Evolutionary conservation across 2,888 invertebrate species (phyloP), one percentile per base, ranked within the genome.

Genomic region (Tetragnatha montana): DNA sequence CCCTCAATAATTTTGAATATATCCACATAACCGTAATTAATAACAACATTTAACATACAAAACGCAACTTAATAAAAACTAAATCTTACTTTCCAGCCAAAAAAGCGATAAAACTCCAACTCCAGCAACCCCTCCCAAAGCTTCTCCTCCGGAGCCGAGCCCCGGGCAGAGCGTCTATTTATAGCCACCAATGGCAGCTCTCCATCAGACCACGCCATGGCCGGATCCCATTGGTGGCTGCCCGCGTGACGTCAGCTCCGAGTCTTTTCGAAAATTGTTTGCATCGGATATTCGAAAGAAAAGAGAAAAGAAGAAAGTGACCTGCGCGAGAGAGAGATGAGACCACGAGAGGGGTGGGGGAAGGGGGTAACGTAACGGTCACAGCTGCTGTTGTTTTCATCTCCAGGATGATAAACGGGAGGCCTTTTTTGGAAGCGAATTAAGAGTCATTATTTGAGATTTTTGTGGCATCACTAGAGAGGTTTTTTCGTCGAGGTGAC

Each of bases 81-180:
- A 35, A 35, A 35, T 35, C 35, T 35, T 35, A 35, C 1, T 35
- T 35, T 35, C 35, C 6, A 8, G 87, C 87, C 81, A 87, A 81
- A 70, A 60, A 12, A 22, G 81, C 68, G 80, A 81, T 87, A 70
- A 49, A 73, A 0, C 35, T 70, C 19, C 21, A 1, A 8, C 8
- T 22, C 75, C 51, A 73, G 79, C 82, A 82, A 82, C 71, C 78
- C 14, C 12, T 4, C 21, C n/a, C 51, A 47, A 70, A 22, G 70
- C 17, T 47, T 49, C 47, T n/a, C 68, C 75, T 10, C 60, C 35
- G 19, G 19, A 19, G 60, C 35, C 47, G 50, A n/a, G 80, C 70
- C 89, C 89, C 85, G 85, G 85, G 85, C 85, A 81, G 71, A 85
- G 89, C 89, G 78, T 81, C 88, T 89, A 89, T 89, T 89, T 89